Evolutionary conservation across 2,797 vertebrate genomes (phyloP).

Genomic region (Eulemur rubriventer): DNA sequence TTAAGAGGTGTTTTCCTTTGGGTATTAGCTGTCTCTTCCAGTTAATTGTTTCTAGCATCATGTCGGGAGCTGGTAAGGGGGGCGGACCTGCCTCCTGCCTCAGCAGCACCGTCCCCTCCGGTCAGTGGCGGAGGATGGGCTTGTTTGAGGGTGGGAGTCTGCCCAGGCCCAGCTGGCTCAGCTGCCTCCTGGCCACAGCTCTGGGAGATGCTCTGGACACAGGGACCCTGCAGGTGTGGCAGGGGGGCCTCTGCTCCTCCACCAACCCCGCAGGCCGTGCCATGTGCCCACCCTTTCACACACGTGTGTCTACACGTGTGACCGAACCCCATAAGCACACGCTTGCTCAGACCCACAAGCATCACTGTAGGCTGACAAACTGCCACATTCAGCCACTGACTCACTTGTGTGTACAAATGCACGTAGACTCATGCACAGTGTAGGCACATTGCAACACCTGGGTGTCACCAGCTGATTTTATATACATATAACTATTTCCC

Average conservation of each 20-base stretch:
- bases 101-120: neutral
- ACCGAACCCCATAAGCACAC: neutral
- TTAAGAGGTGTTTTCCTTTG: slow-evolving; percentile 82
- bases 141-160: neutral
- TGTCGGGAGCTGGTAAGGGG: slow-evolving; percentile 50
- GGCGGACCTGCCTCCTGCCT: neutral
- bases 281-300: neutral
- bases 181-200: neutral
- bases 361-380: neutral
- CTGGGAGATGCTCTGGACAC: neutral
- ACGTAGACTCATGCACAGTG: neutral
- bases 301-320: fast-evolving
- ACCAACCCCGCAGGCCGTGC: neutral
- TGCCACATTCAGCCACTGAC: neutral
- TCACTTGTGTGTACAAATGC: neutral
- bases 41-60: slow-evolving; percentile 79
- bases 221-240: neutral
- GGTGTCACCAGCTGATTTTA: neutral
- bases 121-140: neutral
- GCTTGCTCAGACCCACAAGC: neutral
- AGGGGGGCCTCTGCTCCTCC: neutral
- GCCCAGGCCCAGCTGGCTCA: neutral
- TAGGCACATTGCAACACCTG: neutral
- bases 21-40: slow-evolving; percentile 75
- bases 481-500: neutral